Percentiles rank a stretch among this genome's conserved stretches.
These are phyloP conservation scores for Parnassius mnemosyne DNA, from an alignment of 2,888 invertebrate genomes.

Conservation along the genomic window DNA sequence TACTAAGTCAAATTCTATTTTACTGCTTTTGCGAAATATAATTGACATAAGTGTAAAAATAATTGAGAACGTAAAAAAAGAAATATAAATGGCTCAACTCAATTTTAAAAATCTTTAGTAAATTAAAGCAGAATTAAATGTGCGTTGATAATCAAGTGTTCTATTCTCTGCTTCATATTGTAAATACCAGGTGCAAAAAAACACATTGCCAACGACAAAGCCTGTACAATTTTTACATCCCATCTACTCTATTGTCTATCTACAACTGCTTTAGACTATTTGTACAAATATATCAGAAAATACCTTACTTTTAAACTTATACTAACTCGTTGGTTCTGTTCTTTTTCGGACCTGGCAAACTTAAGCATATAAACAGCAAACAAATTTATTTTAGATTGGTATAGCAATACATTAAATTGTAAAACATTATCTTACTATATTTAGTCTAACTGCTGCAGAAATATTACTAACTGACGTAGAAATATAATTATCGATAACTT, in stretches of 20 bases:
- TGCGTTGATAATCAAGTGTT: neutral
- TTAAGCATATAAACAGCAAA: slow-evolving; percentile 37
- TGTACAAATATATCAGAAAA: slow-evolving; percentile 37
- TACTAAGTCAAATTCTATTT: neutral
- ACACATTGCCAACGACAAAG: slow-evolving; percentile 74
- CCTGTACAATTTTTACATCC: slow-evolving; percentile 45
- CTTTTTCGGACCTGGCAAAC: slow-evolving; percentile 76
- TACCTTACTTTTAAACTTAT: slow-evolving; percentile 48
- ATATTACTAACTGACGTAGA: too few relatives aligned
- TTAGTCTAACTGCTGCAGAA: too few relatives aligned
- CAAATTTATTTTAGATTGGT: slow-evolving; percentile 7
- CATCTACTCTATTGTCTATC: slow-evolving; percentile 51
- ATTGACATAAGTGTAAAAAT: too few relatives aligned
- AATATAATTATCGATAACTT: too few relatives aligned
- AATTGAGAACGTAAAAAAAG: neutral
- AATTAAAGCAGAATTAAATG: neutral
- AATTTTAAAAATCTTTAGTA: neutral
- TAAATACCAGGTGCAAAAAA: slow-evolving; percentile 74
- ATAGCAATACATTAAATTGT: too few relatives aligned
- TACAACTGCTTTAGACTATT: slow-evolving; percentile 45
- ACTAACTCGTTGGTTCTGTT: slow-evolving; percentile 69
- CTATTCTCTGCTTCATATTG: neutral
- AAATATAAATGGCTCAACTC: slow-evolving; percentile 2
- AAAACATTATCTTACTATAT: too few relatives aligned
- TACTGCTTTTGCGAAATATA: neutral